These are phyloP conservation scores for Pristionchus arcanus DNA, from an alignment of 2,888 invertebrate species.

Conservation along the genomic window DNA sequence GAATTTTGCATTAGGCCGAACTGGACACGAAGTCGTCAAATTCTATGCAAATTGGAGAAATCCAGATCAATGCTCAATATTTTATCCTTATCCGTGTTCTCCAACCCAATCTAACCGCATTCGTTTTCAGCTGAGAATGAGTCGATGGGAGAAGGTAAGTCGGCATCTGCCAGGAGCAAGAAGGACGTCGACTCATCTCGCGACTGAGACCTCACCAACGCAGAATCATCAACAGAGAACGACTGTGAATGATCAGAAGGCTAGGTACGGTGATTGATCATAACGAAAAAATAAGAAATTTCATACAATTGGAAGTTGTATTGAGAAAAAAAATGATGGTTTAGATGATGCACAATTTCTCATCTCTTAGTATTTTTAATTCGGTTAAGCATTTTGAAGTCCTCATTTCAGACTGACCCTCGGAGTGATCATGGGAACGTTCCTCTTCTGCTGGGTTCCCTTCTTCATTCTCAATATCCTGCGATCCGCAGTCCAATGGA, in stretches of 20 bases:
- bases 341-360: too few species aligned
- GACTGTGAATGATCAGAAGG: conserved; percentile 75
- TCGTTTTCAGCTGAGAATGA: conserved; percentile 55
- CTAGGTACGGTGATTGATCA: too few species aligned
- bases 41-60: neutral
- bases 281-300: too few species aligned
- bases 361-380: too few species aligned
- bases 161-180: conserved; percentile 50
- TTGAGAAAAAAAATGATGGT: too few species aligned
- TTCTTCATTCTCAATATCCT: conserved; percentile 99
- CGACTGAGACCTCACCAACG: conserved; percentile 55
- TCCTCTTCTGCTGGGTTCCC: conserved; percentile 97
- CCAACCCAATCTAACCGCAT: neutral
- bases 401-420: conserved; percentile 73
- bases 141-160: conserved; percentile 56
- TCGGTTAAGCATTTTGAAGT: too few species aligned
- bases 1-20: neutral
- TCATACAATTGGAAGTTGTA: too few species aligned
- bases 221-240: conserved; percentile 50
- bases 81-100: neutral
- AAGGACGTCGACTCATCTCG: conserved; percentile 53
- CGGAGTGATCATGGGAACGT: conserved; percentile 79
- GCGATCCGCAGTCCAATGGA: conserved; percentile 81
- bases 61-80: neutral
- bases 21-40: neutral